A percentile compares a stretch with the other conserved stretches of the same genome.
Evolutionary conservation across 2,113 vertebrate genomes (phyloP).

Genomic region (Rynchops niger): DNA sequence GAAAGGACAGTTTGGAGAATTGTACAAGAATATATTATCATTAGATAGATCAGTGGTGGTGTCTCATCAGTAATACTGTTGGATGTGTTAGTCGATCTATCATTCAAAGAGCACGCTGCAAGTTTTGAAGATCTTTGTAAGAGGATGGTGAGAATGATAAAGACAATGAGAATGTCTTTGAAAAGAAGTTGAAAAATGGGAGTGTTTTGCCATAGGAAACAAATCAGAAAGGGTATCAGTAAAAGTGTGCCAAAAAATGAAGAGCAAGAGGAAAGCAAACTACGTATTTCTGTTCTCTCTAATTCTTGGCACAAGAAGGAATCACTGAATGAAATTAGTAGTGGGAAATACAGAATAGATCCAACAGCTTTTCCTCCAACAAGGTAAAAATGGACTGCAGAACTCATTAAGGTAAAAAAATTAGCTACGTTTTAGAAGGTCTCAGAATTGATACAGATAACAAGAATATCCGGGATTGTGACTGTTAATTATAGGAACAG

Average conservation of each 20-base stretch:
- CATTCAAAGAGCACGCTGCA: background rate
- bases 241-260: background rate
- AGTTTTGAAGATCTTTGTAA: background rate
- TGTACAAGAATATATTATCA: background rate
- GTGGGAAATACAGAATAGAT: background rate
- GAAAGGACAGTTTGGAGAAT: background rate
- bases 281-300: background rate
- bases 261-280: background rate
- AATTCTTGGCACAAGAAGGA: background rate
- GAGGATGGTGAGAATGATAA: background rate
- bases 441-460: background rate
- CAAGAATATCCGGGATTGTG: background rate
- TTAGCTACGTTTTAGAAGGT: background rate
- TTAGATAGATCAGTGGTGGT: background rate
- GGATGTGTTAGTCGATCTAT: background rate
- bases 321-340: background rate
- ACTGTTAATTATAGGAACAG: background rate
- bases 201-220: background rate
- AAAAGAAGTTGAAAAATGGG: background rate
- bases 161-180: background rate
- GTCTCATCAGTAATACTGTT: background rate
- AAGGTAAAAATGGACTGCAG: background rate
- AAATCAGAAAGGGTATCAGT: background rate
- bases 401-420: background rate
- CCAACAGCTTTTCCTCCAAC: background rate